Conservation (phyloP, 2,888 invertebrate genomes). For the Baronia brevicornis region DNA sequence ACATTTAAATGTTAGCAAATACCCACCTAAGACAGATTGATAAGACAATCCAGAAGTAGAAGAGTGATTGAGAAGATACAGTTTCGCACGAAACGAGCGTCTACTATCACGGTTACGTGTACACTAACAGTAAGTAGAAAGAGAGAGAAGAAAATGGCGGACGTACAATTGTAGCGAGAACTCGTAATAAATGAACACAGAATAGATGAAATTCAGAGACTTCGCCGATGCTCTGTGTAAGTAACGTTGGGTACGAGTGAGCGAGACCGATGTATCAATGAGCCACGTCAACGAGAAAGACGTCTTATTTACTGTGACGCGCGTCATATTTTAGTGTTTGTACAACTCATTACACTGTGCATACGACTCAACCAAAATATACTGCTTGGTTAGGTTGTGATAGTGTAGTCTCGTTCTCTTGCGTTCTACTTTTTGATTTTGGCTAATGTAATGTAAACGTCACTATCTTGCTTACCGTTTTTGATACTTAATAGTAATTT, state of each 20-base stretch:
- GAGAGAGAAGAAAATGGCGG: conserved; percentile 73
- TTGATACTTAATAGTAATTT: too few relatives aligned
- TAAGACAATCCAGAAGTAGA: conserved; percentile 50
- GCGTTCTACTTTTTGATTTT: conserved; percentile 62
- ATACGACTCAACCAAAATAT: conserved; percentile 28
- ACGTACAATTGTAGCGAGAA: conserved; percentile 34
- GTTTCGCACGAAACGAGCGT: conserved; percentile 37
- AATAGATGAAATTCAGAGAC: conserved; percentile 31
- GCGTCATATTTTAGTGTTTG: conserved; percentile 23
- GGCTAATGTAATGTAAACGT: conserved; percentile 4
- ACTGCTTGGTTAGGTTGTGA: conserved; percentile 39
- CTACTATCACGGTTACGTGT: conserved; percentile 39
- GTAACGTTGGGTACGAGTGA: conserved; percentile 20
- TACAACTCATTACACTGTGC: conserved; percentile 39
- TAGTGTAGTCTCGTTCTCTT: conserved; percentile 54
- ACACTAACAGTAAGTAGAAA: conserved; percentile 57
- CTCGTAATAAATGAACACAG: conserved; percentile 40
- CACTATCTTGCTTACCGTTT: too few relatives aligned
- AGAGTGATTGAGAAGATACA: conserved; percentile 52
- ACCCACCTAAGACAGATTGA: conserved; percentile 32
- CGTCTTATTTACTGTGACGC: conserved; percentile 13
- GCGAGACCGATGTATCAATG: conserved; percentile 24
- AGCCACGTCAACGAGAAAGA: conserved; percentile 24
- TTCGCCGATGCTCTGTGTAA: conserved; percentile 14
- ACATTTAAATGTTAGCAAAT: conserved; percentile 17